Evolutionary conservation across 2,888 invertebrate species (phyloP).

Genomic region (Chouioia cunea): DNA sequence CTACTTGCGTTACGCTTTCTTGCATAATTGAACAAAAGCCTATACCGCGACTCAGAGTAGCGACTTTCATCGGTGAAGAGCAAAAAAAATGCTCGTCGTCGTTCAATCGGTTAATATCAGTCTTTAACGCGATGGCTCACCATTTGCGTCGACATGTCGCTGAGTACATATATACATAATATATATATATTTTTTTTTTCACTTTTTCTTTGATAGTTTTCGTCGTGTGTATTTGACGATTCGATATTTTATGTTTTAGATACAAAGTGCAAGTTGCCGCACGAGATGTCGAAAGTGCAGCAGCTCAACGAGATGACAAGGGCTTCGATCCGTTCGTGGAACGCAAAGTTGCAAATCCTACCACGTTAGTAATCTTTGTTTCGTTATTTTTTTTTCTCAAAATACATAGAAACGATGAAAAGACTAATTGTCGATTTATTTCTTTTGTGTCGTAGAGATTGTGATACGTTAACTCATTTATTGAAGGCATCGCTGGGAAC

Average conservation of each 20-base stretch:
- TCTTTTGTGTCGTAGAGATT: conserved; percentile 75
- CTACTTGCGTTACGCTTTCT: too few relatives aligned
- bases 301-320: conserved; percentile 65
- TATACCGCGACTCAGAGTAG: too few relatives aligned
- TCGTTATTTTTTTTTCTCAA: background rate
- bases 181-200: too few relatives aligned
- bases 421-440: background rate
- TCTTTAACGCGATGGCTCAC: too few relatives aligned
- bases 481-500: conserved; percentile 96
- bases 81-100: too few relatives aligned
- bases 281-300: conserved; percentile 73
- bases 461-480: conserved; percentile 92
- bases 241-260: conserved; percentile 65
- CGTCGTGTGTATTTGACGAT: too few relatives aligned
- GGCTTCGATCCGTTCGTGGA: conserved; percentile 83
- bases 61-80: too few relatives aligned
- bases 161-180: too few relatives aligned
- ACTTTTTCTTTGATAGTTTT: too few relatives aligned
- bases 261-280: conserved; percentile 73
- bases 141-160: too few relatives aligned
- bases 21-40: too few relatives aligned
- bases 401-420: background rate
- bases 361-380: conserved; percentile 77
- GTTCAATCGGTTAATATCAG: too few relatives aligned
- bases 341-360: conserved; percentile 80